Evolutionary conservation across 2,888 invertebrate species (phyloP), one percentile per base, ranked within the genome.

Genomic region (Drosophila affinis): DNA sequence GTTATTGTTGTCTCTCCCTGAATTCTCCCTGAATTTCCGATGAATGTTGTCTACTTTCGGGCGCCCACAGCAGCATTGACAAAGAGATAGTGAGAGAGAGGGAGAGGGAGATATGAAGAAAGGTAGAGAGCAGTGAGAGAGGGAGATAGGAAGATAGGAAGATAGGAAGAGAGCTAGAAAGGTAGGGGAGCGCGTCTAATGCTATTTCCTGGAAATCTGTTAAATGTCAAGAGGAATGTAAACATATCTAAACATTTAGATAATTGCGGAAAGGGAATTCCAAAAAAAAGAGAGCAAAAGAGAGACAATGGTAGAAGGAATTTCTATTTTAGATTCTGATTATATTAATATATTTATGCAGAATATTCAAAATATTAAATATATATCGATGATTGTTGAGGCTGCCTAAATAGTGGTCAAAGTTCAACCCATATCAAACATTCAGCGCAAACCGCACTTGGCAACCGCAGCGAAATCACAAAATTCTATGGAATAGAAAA

Each of bases 171-270:
- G 39, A 32, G 9, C 10, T 21, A 17, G 17, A 21, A n/a, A n/a
- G n/a, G n/a, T n/a, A n/a, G n/a, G n/a, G n/a, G 12, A 18, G 9
- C 17, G 18, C 2, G 6, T 9, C 14, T 45, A 27, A 49, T 32
- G 18, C 14, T 44, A 17, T 69, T 59, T 69, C 45, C 49, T 39
- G 56, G 47, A 71, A 70, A 61, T 65, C 51, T 27, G 44, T n/a
- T 44, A 68, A 68, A 57, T 55, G 46, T 39, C 70, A 61, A 52
- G 34, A 44, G n/a, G 21, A 9, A 46, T 27, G 59, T 27, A 49
- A 34, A 47, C 45, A 61, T 52, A 61, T 57, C 46, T 56, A 51
- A 34, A 12, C 27, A 55, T 65, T 54, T 65, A 52, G 51, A 45
- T 63, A 64, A 56, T 67, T 57, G 46, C 39, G n/a, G 9, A 39